Conservation (phyloP, 2,113 vertebrate genomes). For the Nesoenas mayeri region DNA sequence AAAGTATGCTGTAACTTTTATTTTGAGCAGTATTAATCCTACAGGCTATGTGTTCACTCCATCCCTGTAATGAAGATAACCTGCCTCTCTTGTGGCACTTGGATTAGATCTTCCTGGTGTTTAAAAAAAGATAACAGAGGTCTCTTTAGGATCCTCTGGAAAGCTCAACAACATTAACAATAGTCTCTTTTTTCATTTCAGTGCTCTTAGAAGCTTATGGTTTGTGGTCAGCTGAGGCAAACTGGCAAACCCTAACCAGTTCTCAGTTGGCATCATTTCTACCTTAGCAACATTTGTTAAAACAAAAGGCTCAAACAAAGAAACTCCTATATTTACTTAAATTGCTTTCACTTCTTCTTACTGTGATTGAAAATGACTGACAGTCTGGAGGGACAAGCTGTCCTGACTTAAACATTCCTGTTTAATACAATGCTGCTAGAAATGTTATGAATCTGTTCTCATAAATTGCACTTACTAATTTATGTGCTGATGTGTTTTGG, state of each 20-base stretch:
- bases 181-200: neutral
- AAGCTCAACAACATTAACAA: neutral
- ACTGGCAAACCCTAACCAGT: neutral
- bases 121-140: conserved; percentile 8
- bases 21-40: neutral
- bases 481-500: conserved; percentile 33
- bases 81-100: neutral
- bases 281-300: neutral
- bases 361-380: neutral
- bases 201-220: neutral
- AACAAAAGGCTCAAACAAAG: conserved; percentile 17
- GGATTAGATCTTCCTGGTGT: conserved; percentile 16
- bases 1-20: neutral
- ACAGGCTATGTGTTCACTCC: neutral
- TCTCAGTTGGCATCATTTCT: neutral
- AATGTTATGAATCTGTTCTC: conserved; percentile 37
- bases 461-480: conserved; percentile 50
- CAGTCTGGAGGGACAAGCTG: conserved; percentile 9
- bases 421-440: conserved; percentile 20
- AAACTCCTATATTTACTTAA: neutral
- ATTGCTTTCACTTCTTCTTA: neutral
- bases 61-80: conserved; percentile 12
- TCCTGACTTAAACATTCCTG: conserved; percentile 7
- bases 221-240: neutral
- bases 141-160: conserved; percentile 1